Percentiles rank a stretch among this genome's conserved stretches.
Conservation (phyloP, 2,113 vertebrate genomes). For the Marmota monax region DNA sequence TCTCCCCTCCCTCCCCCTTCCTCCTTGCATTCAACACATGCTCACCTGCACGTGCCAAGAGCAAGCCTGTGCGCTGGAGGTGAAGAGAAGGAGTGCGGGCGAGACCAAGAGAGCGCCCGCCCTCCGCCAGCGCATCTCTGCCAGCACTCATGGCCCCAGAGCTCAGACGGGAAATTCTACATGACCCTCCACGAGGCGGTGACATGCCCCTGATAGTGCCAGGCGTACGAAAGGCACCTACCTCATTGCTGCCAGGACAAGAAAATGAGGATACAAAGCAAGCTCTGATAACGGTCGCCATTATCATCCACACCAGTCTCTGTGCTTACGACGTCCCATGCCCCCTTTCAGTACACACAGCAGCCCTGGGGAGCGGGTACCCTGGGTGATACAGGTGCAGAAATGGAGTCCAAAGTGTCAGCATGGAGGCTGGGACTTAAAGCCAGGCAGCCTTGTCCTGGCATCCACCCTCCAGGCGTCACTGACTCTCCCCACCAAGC, state of each 20-base stretch:
- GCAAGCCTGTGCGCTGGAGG: background rate
- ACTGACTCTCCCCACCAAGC: background rate
- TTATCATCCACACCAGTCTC: background rate
- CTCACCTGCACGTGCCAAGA: too few species aligned
- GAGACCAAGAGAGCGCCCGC: background rate
- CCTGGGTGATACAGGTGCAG: background rate
- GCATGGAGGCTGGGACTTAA: background rate
- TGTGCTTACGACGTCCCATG: background rate
- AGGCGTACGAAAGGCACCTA: background rate
- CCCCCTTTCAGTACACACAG: background rate
- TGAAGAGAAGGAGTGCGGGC: background rate
- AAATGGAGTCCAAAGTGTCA: background rate
- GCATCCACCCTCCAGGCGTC: background rate
- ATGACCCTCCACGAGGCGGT: background rate
- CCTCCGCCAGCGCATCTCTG: background rate
- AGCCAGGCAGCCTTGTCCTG: background rate
- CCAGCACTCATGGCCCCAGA: background rate
- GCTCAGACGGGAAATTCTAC: background rate
- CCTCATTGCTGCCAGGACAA: background rate
- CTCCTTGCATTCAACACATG: background rate
- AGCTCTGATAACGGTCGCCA: background rate
- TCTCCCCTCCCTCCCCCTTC: too few species aligned
- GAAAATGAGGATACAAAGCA: background rate
- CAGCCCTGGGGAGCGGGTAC: background rate
- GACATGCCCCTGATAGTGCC: background rate